These are phyloP conservation scores for Bradypus variegatus DNA, from an alignment of 2,797 vertebrate species.

Conservation along the genomic window DNA sequence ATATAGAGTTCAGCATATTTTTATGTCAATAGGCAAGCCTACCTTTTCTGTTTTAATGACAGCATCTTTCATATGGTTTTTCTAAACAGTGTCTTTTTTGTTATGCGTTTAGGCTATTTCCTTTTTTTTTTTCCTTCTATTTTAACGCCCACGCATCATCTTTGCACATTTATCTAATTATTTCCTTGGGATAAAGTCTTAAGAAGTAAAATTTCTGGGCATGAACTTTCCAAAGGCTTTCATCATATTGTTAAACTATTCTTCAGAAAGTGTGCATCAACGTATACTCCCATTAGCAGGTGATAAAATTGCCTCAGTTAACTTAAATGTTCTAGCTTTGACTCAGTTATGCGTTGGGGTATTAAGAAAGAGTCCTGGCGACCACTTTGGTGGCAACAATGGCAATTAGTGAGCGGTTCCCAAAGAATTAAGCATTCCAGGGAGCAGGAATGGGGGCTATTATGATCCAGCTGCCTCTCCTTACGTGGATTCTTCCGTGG, in stretches of 20 bases:
- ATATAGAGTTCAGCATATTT: neutral
- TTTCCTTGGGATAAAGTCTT: constrained; percentile 49
- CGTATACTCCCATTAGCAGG: neutral
- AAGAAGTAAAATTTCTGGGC: constrained; percentile 36
- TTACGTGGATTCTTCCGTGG: neutral
- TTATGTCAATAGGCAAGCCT: neutral
- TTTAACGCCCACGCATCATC: constrained; percentile 44
- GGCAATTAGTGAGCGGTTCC: neutral
- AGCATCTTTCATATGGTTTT: constrained; percentile 32
- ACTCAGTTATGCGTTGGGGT: neutral
- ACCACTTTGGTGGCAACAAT: neutral
- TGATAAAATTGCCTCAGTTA: neutral
- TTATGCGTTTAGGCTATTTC: constrained; percentile 34
- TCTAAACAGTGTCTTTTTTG: neutral
- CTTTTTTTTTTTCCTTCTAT: constrained; percentile 4
- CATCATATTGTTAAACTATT: neutral
- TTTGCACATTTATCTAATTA: constrained; percentile 52
- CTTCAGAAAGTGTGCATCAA: neutral
- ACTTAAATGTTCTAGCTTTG: neutral
- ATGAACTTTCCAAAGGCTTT: constrained; percentile 30
- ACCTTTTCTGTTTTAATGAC: constrained; percentile 36
- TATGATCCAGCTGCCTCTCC: neutral
- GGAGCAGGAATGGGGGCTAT: neutral
- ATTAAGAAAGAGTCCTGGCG: neutral
- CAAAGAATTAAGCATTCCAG: neutral